A percentile compares a stretch with the other conserved stretches of the same genome.
Evolutionary conservation across 2,797 vertebrate species (phyloP).

Genomic region (Macrochelys suwanniensis): DNA sequence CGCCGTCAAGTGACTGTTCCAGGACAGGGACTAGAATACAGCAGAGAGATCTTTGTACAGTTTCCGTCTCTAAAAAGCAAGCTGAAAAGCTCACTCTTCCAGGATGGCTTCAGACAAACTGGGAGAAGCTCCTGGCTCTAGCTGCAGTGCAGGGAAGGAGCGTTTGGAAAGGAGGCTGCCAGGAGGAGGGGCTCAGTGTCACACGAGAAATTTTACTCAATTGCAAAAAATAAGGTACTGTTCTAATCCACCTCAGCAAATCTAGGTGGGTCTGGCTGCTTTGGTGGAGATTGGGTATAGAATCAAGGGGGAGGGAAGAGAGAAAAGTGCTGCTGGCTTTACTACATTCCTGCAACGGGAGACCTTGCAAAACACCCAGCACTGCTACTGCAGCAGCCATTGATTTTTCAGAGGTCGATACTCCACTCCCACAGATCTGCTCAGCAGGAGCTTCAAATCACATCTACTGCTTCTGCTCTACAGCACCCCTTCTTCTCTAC

Average conservation of each 20-base stretch:
- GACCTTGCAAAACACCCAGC: constrained; percentile 60
- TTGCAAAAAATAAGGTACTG: constrained; percentile 65
- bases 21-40: constrained; percentile 54
- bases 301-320: constrained; percentile 10
- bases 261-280: constrained; percentile 31
- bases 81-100: constrained; percentile 53
- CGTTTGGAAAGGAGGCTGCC: constrained; percentile 65
- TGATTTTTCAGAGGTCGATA: constrained; percentile 84
- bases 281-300: constrained; percentile 44
- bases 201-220: constrained; percentile 72
- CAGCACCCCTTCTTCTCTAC: constrained; percentile 49
- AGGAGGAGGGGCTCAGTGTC: constrained; percentile 70
- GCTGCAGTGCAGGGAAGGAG: constrained; percentile 75
- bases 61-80: constrained; percentile 35
- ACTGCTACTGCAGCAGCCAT: constrained; percentile 79
- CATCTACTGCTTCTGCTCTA: constrained; percentile 77
- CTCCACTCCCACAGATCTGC: constrained; percentile 81
- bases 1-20: not conserved
- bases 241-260: constrained; percentile 65
- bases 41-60: not conserved
- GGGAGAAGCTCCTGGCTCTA: constrained; percentile 69
- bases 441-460: constrained; percentile 82
- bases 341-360: constrained; percentile 71
- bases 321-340: constrained; percentile 41
- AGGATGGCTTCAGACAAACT: constrained; percentile 52